phyloP scores from a whole-genome alignment of 1,140 invertebrate species.

The Agrypnia vestita region DNA sequence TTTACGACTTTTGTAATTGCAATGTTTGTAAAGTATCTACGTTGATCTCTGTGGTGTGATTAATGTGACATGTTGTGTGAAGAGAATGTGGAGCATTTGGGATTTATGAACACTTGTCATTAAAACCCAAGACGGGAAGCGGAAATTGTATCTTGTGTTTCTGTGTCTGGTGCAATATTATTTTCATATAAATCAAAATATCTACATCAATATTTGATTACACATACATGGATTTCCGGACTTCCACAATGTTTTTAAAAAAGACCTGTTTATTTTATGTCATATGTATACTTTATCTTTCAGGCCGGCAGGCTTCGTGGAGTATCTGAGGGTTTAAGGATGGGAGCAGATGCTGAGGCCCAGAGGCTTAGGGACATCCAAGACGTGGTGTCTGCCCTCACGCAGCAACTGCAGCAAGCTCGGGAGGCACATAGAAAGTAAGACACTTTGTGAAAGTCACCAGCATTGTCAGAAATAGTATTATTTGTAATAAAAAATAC shows the following conservation, averaged over 20 bases:
- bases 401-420: constrained; percentile 74
- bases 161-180: too few species aligned
- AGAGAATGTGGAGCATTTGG: too few species aligned
- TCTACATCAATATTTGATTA: background rate
- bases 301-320: constrained; percentile 69
- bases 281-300: constrained; percentile 13
- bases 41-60: too few species aligned
- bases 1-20: too few species aligned
- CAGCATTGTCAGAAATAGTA: too few species aligned
- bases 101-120: too few species aligned
- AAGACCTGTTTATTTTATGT: background rate
- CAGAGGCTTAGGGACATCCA: constrained; percentile 73
- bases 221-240: background rate
- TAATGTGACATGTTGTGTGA: too few species aligned
- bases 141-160: too few species aligned
- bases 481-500: background rate
- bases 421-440: constrained; percentile 70
- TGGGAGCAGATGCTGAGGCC: constrained; percentile 74
- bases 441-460: constrained; percentile 34
- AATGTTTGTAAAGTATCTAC: too few species aligned
- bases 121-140: too few species aligned
- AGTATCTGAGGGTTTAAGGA: constrained; percentile 73
- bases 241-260: background rate
- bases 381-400: constrained; percentile 73
- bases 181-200: too few species aligned